A percentile compares a stretch with the other conserved stretches of the same genome.
These are phyloP conservation scores for Macrochelys suwanniensis DNA, from an alignment of 2,797 vertebrate species.

Conservation along the genomic window DNA sequence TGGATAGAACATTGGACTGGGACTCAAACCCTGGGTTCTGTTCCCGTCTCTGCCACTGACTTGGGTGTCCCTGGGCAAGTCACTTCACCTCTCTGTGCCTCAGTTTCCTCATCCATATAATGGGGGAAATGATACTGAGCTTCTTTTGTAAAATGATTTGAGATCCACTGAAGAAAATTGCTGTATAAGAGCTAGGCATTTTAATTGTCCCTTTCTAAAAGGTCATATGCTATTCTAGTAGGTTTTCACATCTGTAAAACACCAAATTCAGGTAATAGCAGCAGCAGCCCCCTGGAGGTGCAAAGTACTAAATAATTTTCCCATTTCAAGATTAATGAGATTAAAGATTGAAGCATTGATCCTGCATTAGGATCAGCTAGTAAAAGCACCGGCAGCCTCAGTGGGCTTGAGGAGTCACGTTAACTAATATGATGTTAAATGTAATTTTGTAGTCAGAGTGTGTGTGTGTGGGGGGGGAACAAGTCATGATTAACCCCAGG, in stretches of 20 bases:
- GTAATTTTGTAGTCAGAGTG: conserved; percentile 25
- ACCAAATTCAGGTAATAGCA: not conserved
- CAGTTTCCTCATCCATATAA: not conserved
- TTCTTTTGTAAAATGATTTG: not conserved
- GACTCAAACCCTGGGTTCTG: not conserved
- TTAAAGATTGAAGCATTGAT: not conserved
- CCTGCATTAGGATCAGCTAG: not conserved
- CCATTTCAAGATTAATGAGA: not conserved
- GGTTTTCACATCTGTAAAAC: not conserved
- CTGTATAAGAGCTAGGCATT: not conserved
- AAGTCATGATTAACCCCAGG: conserved; percentile 19
- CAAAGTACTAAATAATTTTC: not conserved
- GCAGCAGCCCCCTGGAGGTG: not conserved
- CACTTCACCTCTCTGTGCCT: not conserved
- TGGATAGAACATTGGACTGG: not conserved
- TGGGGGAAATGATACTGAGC: not conserved
- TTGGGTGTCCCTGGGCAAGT: not conserved
- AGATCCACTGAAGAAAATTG: not conserved
- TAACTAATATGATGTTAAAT: conserved; percentile 2
- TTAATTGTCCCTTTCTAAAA: not conserved
- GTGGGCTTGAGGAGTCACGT: not conserved
- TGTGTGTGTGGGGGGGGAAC: not conserved
- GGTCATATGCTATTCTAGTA: not conserved
- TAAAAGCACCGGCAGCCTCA: not conserved
- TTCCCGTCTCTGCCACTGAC: not conserved